phyloP scores from a whole-genome alignment of 2,113 vertebrate species.

The Pelusios castaneus region DNA sequence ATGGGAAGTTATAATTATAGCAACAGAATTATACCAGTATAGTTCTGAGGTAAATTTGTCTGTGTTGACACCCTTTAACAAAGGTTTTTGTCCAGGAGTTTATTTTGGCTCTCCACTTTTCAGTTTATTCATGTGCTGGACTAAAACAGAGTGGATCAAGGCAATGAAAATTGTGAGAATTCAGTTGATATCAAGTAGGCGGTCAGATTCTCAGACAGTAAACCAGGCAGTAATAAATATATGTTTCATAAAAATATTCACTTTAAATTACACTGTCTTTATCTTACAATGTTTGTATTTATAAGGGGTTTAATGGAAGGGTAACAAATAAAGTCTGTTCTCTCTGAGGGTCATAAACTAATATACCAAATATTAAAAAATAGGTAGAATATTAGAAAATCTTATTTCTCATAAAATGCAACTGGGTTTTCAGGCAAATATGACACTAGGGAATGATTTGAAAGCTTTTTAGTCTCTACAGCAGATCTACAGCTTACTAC shows the following conservation, averaged over 20 bases:
- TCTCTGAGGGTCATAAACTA: conserved; percentile 46
- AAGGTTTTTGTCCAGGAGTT: conserved; percentile 15
- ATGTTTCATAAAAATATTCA: conserved; percentile 22
- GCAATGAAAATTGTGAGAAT: conserved; percentile 64
- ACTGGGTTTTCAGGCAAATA: conserved; percentile 16
- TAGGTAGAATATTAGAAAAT: conserved; percentile 21
- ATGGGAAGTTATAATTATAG: conserved; percentile 52
- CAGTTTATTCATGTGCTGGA: conserved; percentile 27
- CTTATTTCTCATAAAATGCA: conserved; percentile 28
- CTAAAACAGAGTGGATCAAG: conserved; percentile 53
- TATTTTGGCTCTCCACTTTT: conserved; percentile 46
- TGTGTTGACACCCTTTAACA: conserved; percentile 35
- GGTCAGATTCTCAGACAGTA: conserved; percentile 13
- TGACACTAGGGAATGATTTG: conserved; percentile 23
- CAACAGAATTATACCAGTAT: not conserved
- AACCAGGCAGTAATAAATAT: conserved; percentile 58
- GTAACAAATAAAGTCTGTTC: conserved; percentile 32
- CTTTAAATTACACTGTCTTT: not conserved
- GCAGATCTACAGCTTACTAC: not conserved
- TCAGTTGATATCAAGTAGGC: conserved; percentile 34
- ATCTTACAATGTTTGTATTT: conserved; percentile 18
- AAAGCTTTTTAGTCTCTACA: conserved; percentile 4
- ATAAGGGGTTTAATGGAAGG: conserved; percentile 44
- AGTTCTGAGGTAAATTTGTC: conserved; percentile 41
- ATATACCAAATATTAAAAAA: conserved; percentile 38